Evolutionary conservation across 2,113 vertebrate species (phyloP), one percentile per base, ranked within the genome.

Genomic region (Collichthys lucidus): DNA sequence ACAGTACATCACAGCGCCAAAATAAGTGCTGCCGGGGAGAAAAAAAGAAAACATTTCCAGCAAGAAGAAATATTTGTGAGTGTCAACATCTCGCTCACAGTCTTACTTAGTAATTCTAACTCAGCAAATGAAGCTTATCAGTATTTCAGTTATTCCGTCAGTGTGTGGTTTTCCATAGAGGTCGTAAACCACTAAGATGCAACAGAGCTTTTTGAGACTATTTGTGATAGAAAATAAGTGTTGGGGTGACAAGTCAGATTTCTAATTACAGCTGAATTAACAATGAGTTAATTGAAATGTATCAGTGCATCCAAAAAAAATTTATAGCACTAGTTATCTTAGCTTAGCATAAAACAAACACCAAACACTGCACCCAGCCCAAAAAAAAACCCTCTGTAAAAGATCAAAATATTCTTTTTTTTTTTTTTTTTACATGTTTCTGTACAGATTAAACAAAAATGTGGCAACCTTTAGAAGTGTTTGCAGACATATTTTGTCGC

Each of bases 1-100:
- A 40, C 24, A 12, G 63, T 42, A 11, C 46, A 73, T 82, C 12
- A 84, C 26, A 10, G 3, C 8, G 3, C 47, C 8, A 47, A 82
- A 79, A 84, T 68, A 84, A 47, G 69, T 19, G 22, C 40, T 82
- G 64, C 61, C 62, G 47, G 78, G 62, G 1, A 35, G 29, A 26
- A 26, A 26, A 5, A 31, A 31, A 50, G 64, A 60, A 56, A 71
- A 49, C 46, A 60, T 65, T 71, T 52, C 61, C 40, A 46, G 64
- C 29, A 55, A 70, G 14, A 53, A 22, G 44, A 77, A 80, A 47
- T 9, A 24, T 64, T 26, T 74, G 29, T 24, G 24, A 47, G 52
- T 71, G 40, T 71, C 44, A 55, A 19, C 53, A 59, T 35, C 14
- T 57, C 50, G 17, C 29, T 49, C 50, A 7, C 15, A 3, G 10